Conservation (phyloP, 2,797 vertebrate species). For the Labroides dimidiatus region DNA sequence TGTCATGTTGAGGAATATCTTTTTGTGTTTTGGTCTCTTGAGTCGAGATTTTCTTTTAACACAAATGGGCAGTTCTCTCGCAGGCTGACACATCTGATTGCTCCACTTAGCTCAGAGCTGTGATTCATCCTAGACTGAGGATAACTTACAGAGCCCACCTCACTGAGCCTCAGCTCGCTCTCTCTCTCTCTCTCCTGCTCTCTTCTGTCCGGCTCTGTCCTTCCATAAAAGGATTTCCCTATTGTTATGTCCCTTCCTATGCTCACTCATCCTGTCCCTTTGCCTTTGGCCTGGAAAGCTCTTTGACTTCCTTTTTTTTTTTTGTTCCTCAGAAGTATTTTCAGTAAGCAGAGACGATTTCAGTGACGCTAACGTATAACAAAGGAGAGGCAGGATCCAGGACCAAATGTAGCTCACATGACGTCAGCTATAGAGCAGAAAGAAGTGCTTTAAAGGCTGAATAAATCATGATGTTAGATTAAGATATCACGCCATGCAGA, state of each 20-base stretch:
- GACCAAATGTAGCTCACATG: constrained; percentile 6
- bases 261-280: constrained; percentile 21
- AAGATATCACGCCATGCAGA: constrained; percentile 27
- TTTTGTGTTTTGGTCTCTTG: constrained; percentile 53
- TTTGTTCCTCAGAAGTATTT: constrained; percentile 7
- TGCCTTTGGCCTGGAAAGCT: constrained; percentile 45
- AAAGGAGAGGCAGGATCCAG: not conserved
- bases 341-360: not conserved
- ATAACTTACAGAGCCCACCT: constrained; percentile 69
- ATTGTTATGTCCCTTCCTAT: constrained; percentile 38
- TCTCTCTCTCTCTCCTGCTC: constrained; percentile 1
- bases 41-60: constrained; percentile 75
- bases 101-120: constrained; percentile 75
- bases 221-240: constrained; percentile 37
- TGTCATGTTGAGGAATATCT: constrained; percentile 58
- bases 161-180: constrained; percentile 42
- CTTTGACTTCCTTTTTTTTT: constrained; percentile 31
- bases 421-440: constrained; percentile 2
- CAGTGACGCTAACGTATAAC: constrained; percentile 2
- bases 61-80: constrained; percentile 70
- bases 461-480: constrained; percentile 15
- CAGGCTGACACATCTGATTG: constrained; percentile 79
- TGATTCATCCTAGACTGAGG: constrained; percentile 79
- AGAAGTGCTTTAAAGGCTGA: constrained; percentile 3
- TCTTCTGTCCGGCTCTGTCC: constrained; percentile 11